These are phyloP conservation scores for Busseola fusca DNA, from an alignment of 2,888 invertebrate genomes.

Conservation along the genomic window DNA sequence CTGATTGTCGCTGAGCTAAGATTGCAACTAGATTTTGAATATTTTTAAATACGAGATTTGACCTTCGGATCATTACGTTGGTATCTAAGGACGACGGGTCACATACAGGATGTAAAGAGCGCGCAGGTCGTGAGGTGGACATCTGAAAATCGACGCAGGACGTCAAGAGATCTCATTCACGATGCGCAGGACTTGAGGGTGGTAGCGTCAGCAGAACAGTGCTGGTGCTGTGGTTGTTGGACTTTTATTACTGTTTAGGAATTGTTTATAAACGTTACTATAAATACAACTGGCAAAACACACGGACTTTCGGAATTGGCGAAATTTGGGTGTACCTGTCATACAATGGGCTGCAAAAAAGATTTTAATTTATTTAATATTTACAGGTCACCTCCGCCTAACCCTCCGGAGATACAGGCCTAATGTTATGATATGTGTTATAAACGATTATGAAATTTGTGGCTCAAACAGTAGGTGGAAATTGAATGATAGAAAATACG, in stretches of 20 bases:
- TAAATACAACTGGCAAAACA: too few relatives aligned
- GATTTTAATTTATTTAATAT: too few relatives aligned
- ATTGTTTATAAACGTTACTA: background rate
- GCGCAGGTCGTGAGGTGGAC: constrained; percentile 1
- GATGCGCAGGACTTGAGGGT: constrained; percentile 23
- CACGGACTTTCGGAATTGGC: too few relatives aligned
- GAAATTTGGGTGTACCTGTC: too few relatives aligned
- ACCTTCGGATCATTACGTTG: background rate
- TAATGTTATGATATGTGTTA: too few relatives aligned
- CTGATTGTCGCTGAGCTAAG: too few relatives aligned
- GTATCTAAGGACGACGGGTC: background rate
- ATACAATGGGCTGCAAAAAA: too few relatives aligned
- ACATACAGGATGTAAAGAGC: background rate
- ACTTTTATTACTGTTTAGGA: background rate
- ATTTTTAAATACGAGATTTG: too few relatives aligned
- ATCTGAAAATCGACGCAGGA: constrained; percentile 29
- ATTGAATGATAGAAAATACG: background rate
- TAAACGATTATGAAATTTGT: background rate
- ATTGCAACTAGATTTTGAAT: too few relatives aligned
- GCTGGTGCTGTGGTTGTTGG: background rate
- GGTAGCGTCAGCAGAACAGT: constrained; percentile 45
- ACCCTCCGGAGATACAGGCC: too few relatives aligned
- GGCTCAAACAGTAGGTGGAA: background rate
- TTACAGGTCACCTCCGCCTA: too few relatives aligned
- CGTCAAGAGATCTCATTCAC: constrained; percentile 42